A percentile compares a stretch with the other conserved stretches of the same genome.
Conservation (phyloP, 2,888 invertebrate species). For the Sturmia bella region DNA sequence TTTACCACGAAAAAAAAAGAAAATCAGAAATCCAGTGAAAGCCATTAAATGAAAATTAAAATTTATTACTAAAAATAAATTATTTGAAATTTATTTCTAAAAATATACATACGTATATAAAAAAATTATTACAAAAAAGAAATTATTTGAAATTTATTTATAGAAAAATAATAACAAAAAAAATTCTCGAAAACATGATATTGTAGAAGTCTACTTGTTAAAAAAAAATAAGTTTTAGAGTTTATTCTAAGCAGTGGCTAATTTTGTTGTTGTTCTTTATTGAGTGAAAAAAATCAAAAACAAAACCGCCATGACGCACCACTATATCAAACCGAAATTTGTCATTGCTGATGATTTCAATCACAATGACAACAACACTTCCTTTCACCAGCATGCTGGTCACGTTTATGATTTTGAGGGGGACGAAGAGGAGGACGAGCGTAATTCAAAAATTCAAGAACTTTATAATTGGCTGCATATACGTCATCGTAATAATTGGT, state of each 20-base stretch:
- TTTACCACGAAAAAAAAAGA: too few relatives aligned
- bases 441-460: conserved; percentile 76
- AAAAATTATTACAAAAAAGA: too few relatives aligned
- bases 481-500: conserved; percentile 73
- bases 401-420: conserved; percentile 68
- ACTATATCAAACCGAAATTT: conserved; percentile 57
- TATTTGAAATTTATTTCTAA: too few relatives aligned
- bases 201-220: too few relatives aligned
- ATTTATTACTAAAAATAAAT: too few relatives aligned
- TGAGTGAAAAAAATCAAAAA: neutral
- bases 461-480: conserved; percentile 77
- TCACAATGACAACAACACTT: conserved; percentile 23
- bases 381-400: conserved; percentile 7
- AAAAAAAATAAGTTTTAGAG: neutral
- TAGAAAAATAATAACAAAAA: too few relatives aligned
- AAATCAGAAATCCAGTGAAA: too few relatives aligned
- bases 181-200: too few relatives aligned
- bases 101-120: too few relatives aligned
- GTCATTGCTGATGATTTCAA: conserved; percentile 59
- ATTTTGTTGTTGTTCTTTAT: neutral
- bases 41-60: too few relatives aligned
- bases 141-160: too few relatives aligned
- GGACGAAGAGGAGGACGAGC: conserved; percentile 72
- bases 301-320: conserved; percentile 37
- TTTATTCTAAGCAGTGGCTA: neutral